Base-by-base conservation (phyloP, 2,888 invertebrate species). In the Chouioia cunea region DNA sequence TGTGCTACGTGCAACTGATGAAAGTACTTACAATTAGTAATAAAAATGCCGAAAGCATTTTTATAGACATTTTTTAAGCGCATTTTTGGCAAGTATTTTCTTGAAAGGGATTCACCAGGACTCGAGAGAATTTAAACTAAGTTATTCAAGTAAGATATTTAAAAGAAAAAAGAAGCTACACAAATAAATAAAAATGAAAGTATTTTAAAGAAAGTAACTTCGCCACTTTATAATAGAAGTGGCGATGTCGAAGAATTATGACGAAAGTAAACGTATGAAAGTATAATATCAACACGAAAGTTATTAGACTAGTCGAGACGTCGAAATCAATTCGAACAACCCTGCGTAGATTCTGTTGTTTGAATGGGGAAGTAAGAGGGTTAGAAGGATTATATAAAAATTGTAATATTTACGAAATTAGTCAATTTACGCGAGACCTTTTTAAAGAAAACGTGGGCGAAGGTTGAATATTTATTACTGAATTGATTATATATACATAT, bases 401-500 rank as follows among this genome's bases (percentile, higher is more conserved):
- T 48, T 57, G 53, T 70, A 66, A 72, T 72, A 72, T 57, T 67
- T 77, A 79, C 78, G 77, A 82, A 81, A 80, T 82, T 84, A 84
- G 85, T 85, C 85, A 85, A 85, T 84, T 85, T 81, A 79, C 74
- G 81, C 80, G 82, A 81, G 80, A 82, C 77, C 79, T 83, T 84
- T 82, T 79, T 80, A 79, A 76, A 76, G 72, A 71, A 70, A 66
- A 70, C 48, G 69, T 27, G 65, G 73, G 65, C 50, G 57, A 66
- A 74, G 60, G 68, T 74, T 73, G 68, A 60, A 72, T 75, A 75
- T 75, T 75, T 70, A 73, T 76, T 70, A 76, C 58, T 63, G 48
- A 73, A 64, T 63, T 75, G 75, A 64, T 73, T 54, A 77, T 75
- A 75, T 73, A 75, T 69, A 73, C 36, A 66, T 73, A 68, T 60